These are phyloP conservation scores for Scelioninae gen. 2 DNA, from an alignment of 2,888 invertebrate genomes.

Conservation along the genomic window DNA sequence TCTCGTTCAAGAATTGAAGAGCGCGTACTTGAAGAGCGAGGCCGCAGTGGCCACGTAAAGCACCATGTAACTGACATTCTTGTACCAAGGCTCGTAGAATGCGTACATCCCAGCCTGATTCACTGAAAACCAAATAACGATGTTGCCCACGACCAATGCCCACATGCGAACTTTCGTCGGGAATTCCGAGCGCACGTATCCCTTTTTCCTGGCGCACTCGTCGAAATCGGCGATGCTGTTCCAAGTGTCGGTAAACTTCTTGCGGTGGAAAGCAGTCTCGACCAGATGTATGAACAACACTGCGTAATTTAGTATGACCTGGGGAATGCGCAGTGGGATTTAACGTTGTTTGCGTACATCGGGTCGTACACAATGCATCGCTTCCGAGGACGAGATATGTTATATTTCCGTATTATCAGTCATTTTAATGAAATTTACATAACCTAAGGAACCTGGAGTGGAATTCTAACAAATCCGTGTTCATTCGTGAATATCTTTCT, in stretches of 20 bases:
- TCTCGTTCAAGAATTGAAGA: slow-evolving; percentile 67
- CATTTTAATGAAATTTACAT: too few relatives aligned
- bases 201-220: slow-evolving; percentile 62
- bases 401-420: not conserved
- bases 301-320: slow-evolving; percentile 66
- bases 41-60: slow-evolving; percentile 66
- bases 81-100: slow-evolving; percentile 64
- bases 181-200: slow-evolving; percentile 63
- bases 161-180: slow-evolving; percentile 61
- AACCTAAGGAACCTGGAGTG: too few relatives aligned
- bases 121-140: slow-evolving; percentile 63
- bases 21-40: slow-evolving; percentile 67
- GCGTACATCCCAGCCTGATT: slow-evolving; percentile 68
- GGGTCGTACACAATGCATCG: not conserved
- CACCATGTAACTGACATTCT: slow-evolving; percentile 67
- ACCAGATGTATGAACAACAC: slow-evolving; percentile 63
- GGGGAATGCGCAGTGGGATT: slow-evolving; percentile 15
- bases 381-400: not conserved
- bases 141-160: slow-evolving; percentile 53
- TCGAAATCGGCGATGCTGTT: slow-evolving; percentile 70
- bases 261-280: slow-evolving; percentile 55
- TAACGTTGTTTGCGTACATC: not conserved
- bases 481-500: too few relatives aligned
- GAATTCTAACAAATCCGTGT: too few relatives aligned
- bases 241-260: slow-evolving; percentile 66